Evolutionary conservation across 2,797 vertebrate species (phyloP).

Genomic region (Myotis planiceps): DNA sequence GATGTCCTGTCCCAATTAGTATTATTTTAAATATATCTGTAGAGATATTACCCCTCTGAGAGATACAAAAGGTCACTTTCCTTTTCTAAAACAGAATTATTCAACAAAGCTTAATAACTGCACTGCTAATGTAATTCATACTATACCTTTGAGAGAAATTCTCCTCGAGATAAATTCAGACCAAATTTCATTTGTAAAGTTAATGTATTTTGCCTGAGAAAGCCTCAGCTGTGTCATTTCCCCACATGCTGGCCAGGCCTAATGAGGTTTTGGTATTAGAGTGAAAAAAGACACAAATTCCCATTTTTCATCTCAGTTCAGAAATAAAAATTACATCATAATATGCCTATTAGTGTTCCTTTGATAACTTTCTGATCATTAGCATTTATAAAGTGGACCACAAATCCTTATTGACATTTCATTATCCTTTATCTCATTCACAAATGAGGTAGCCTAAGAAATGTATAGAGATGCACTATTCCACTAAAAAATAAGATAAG

Average conservation of each 20-base stretch:
- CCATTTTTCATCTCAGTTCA: conserved; percentile 54
- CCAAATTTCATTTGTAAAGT: conserved; percentile 73
- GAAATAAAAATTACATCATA: conserved; percentile 56
- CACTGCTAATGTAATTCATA: conserved; percentile 76
- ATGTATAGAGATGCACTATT: neutral
- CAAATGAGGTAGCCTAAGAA: conserved; percentile 18
- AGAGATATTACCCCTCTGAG: conserved; percentile 78
- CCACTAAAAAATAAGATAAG: conserved; percentile 23
- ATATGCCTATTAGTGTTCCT: conserved; percentile 10
- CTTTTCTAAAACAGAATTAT: conserved; percentile 78
- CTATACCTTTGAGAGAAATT: conserved; percentile 59
- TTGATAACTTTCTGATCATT: conserved; percentile 49
- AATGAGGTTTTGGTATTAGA: conserved; percentile 53
- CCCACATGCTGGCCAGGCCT: neutral
- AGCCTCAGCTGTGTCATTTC: conserved; percentile 48
- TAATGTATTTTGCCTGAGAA: conserved; percentile 74
- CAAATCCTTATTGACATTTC: neutral
- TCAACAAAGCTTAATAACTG: conserved; percentile 77
- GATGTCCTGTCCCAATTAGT: conserved; percentile 48
- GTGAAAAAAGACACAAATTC: conserved; percentile 17
- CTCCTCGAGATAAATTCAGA: conserved; percentile 76
- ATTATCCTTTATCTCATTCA: conserved; percentile 39
- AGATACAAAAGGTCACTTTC: conserved; percentile 83
- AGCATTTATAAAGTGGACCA: conserved; percentile 22
- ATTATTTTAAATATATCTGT: conserved; percentile 72